Conservation (phyloP, 2,888 invertebrate genomes). For the Ochropacha duplaris region DNA sequence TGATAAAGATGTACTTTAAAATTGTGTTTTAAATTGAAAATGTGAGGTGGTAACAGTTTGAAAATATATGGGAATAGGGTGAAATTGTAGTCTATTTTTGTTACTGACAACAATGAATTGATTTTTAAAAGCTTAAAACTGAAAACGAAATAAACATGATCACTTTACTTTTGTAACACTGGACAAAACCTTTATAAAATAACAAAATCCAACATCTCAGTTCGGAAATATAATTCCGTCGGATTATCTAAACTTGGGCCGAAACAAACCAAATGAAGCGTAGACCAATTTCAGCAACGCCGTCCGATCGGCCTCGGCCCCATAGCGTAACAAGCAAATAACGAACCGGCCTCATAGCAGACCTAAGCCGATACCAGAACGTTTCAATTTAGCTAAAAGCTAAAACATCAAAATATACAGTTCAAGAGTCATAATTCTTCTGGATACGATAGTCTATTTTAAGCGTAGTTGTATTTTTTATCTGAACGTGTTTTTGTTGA, state of each 20-base stretch:
- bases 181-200: not conserved
- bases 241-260: not conserved
- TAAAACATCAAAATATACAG: slow-evolving; percentile 41
- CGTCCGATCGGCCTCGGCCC: slow-evolving; percentile 1
- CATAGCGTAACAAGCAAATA: slow-evolving; percentile 12
- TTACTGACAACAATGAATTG: no score
- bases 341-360: slow-evolving; percentile 12
- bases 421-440: slow-evolving; percentile 23
- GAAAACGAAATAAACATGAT: no score
- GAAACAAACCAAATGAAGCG: not conserved
- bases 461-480: slow-evolving; percentile 13
- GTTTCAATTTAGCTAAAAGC: slow-evolving; percentile 57
- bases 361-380: slow-evolving; percentile 35
- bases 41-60: not conserved
- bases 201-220: not conserved
- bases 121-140: no score
- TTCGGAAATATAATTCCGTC: not conserved
- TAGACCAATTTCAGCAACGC: not conserved
- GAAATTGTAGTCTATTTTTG: not conserved
- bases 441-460: slow-evolving; percentile 5
- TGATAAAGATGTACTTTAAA: slow-evolving; percentile 3
- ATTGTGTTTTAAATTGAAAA: slow-evolving; percentile 1
- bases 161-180: no score
- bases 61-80: not conserved
- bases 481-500: no score